Evolutionary conservation across 2,113 vertebrate genomes (phyloP).

Genomic region (Xiphophorus couchianus): DNA sequence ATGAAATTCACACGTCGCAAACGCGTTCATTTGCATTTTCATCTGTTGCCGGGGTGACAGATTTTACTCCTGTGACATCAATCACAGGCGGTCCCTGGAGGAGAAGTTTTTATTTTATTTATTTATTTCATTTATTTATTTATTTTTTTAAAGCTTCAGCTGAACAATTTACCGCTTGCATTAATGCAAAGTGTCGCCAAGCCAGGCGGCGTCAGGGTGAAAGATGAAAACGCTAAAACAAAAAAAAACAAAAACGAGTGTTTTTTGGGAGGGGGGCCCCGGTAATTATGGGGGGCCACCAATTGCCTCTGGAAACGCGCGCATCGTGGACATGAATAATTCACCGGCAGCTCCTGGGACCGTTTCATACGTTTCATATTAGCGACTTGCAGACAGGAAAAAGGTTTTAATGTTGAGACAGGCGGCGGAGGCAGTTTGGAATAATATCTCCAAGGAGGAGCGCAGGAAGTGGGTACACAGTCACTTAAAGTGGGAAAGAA

Average conservation of each 20-base stretch:
- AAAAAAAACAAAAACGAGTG: constrained; percentile 1
- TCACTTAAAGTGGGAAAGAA: neutral
- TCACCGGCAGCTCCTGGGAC: constrained; percentile 47
- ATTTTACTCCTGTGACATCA: constrained; percentile 3
- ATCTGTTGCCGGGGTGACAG: constrained; percentile 7
- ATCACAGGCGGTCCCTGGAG: constrained; percentile 8
- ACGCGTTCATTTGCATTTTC: constrained; percentile 42
- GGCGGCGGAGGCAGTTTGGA: constrained; percentile 53
- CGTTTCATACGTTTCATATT: constrained; percentile 25
- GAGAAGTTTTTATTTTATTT: neutral
- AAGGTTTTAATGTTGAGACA: neutral
- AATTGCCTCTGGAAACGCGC: constrained; percentile 56
- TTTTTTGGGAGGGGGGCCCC: constrained; percentile 16
- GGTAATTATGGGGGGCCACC: constrained; percentile 33
- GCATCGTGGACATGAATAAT: constrained; percentile 62
- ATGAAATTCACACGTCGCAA: constrained; percentile 45
- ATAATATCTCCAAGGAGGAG: constrained; percentile 33
- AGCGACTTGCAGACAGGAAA: constrained; percentile 33
- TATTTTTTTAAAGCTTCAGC: neutral
- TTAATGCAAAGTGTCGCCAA: constrained; percentile 20
- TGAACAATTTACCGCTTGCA: constrained; percentile 3
- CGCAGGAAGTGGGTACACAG: neutral
- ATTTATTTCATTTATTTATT: neutral
- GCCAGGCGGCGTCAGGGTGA: neutral
- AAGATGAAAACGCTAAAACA: constrained; percentile 17